Percentiles rank a stretch among this genome's conserved stretches.
phyloP scores from a whole-genome alignment of 2,797 vertebrate genomes.

The Manis javanica region DNA sequence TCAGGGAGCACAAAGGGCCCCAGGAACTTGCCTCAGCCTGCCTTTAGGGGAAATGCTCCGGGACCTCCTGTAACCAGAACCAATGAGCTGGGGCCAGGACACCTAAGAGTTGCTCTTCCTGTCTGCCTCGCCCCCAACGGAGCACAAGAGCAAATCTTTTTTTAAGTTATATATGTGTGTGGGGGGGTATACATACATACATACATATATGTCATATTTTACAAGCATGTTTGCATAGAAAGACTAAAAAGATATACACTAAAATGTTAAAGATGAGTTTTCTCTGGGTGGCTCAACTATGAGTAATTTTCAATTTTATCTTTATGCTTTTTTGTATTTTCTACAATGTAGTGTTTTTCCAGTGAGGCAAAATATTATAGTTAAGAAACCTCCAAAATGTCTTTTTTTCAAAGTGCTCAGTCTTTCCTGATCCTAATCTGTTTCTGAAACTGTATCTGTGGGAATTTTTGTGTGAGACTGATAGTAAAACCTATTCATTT shows the following conservation, averaged over 20 bases:
- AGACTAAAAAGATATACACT: background rate
- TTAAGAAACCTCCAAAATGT: background rate
- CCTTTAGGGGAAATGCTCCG: background rate
- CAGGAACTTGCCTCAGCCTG: background rate
- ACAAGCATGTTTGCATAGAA: background rate
- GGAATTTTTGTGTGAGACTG: background rate
- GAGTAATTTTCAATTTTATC: background rate
- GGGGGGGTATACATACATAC: background rate
- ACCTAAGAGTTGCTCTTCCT: background rate
- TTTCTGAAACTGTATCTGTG: background rate
- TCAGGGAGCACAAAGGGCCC: background rate
- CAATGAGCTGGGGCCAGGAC: background rate
- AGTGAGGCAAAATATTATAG: background rate
- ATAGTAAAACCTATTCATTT: background rate
- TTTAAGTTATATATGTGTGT: background rate
- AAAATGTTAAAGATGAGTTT: background rate
- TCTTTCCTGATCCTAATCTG: background rate
- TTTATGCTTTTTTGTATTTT: slow-evolving; percentile 26
- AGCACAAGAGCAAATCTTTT: background rate
- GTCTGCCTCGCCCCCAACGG: accelerated
- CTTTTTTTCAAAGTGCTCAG: background rate
- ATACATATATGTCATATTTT: background rate
- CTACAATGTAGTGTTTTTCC: background rate
- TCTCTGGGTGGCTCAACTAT: background rate
- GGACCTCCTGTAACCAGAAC: background rate